Conservation (phyloP, 2,888 invertebrate genomes). For the Entomobrya multifasciata region DNA sequence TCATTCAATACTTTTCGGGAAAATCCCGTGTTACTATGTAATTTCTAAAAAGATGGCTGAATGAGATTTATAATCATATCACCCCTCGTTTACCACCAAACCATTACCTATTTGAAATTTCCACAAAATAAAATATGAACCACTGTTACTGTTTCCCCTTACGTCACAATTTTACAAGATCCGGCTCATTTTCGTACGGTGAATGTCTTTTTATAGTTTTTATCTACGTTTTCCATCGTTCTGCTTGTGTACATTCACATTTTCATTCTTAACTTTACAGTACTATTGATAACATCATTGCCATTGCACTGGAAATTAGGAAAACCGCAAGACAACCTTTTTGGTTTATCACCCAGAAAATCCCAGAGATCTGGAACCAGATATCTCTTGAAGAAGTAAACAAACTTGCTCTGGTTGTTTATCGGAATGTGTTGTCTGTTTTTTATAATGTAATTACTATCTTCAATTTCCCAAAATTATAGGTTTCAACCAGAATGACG, state of each 20-base stretch:
- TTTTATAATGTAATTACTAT: background rate
- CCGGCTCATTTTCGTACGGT: background rate
- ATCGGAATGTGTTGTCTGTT: background rate
- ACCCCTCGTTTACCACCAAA: too few relatives aligned
- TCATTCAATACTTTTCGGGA: too few relatives aligned
- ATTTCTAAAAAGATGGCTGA: too few relatives aligned
- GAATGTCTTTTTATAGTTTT: background rate
- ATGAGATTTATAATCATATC: too few relatives aligned
- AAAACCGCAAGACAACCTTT: conserved; percentile 36
- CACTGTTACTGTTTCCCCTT: background rate
- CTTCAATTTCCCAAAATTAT: background rate
- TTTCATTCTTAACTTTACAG: too few relatives aligned
- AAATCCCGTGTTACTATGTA: background rate
- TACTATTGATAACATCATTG: too few relatives aligned
- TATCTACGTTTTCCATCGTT: background rate
- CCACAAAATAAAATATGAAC: too few relatives aligned
- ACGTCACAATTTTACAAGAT: background rate
- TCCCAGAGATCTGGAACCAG: background rate
- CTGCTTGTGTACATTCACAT: background rate
- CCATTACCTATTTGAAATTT: too few relatives aligned
- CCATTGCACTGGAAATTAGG: background rate
- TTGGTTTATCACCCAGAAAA: background rate
- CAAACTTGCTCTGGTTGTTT: background rate
- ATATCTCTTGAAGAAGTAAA: background rate
- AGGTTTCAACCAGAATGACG: background rate